Evolutionary conservation across 2,113 vertebrate genomes (phyloP).

Genomic region (Hucho hucho): DNA sequence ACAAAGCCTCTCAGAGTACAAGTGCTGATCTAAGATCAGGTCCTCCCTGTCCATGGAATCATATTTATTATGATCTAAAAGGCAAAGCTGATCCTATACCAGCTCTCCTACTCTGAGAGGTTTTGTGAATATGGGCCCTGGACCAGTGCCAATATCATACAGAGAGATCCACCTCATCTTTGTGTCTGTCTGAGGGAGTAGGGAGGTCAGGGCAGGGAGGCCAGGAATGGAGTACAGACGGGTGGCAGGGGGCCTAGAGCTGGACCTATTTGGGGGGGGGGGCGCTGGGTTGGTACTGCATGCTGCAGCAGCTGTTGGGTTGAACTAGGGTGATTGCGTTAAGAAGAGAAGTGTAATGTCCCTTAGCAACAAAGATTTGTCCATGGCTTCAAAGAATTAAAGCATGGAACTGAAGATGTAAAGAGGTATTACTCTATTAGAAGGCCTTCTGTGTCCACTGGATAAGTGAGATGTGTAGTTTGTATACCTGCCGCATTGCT

Average conservation of each 20-base stretch:
- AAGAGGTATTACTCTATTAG: not conserved
- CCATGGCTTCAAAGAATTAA: not conserved
- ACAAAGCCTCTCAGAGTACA: too few species aligned
- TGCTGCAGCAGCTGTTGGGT: not conserved
- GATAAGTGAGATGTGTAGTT: too few species aligned
- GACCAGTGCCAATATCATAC: too few species aligned
- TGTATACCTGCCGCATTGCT: too few species aligned
- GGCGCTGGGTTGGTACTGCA: not conserved
- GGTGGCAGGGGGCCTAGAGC: conserved; percentile 41
- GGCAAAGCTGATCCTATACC: too few species aligned
- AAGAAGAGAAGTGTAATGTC: conserved; percentile 1
- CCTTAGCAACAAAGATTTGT: not conserved
- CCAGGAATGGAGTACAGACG: not conserved
- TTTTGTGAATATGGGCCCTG: not conserved
- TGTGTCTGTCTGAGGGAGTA: not conserved
- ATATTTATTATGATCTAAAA: too few species aligned
- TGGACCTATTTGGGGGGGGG: not conserved
- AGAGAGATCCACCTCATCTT: not conserved
- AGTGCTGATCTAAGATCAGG: too few species aligned
- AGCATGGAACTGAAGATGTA: not conserved
- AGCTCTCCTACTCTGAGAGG: not conserved
- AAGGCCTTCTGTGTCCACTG: not conserved
- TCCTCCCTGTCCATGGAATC: too few species aligned
- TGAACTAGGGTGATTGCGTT: conserved; percentile 2
- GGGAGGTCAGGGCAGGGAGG: conserved; percentile 7